Conservation (phyloP, 2,888 invertebrate species). For the Himalopsyche tibetana region DNA sequence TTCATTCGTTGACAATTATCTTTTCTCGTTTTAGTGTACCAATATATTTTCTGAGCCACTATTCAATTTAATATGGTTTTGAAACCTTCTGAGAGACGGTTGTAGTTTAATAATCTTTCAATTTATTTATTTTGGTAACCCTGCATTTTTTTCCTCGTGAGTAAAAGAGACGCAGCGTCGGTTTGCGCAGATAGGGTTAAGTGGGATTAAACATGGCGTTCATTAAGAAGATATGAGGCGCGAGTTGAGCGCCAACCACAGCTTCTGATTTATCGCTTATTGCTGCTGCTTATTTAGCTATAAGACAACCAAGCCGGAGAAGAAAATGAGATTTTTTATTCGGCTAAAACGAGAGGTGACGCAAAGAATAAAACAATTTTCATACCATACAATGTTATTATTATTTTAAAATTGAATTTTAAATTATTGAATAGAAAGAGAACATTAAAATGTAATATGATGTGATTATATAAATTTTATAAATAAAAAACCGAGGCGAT, state of each 20-base stretch:
- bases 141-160: neutral
- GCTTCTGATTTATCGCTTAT: constrained; percentile 62
- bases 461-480: too few species aligned
- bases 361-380: constrained; percentile 1
- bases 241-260: constrained; percentile 49
- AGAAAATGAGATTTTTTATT: constrained; percentile 26
- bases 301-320: constrained; percentile 24
- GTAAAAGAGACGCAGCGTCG: constrained; percentile 1
- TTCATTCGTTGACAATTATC: too few species aligned
- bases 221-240: constrained; percentile 63
- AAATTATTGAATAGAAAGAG: too few species aligned
- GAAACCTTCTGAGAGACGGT: too few species aligned
- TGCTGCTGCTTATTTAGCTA: constrained; percentile 41
- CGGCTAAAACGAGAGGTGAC: constrained; percentile 16
- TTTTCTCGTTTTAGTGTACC: too few species aligned
- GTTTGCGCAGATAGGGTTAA: constrained; percentile 57
- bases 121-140: neutral
- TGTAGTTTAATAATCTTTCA: too few species aligned
- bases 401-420: too few species aligned
- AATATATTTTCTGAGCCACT: too few species aligned
- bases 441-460: too few species aligned
- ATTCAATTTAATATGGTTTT: too few species aligned
- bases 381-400: neutral
- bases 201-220: constrained; percentile 65
- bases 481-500: too few species aligned